These are phyloP conservation scores for Chironomus tentans DNA, from an alignment of 2,888 invertebrate genomes.

Conservation along the genomic window DNA sequence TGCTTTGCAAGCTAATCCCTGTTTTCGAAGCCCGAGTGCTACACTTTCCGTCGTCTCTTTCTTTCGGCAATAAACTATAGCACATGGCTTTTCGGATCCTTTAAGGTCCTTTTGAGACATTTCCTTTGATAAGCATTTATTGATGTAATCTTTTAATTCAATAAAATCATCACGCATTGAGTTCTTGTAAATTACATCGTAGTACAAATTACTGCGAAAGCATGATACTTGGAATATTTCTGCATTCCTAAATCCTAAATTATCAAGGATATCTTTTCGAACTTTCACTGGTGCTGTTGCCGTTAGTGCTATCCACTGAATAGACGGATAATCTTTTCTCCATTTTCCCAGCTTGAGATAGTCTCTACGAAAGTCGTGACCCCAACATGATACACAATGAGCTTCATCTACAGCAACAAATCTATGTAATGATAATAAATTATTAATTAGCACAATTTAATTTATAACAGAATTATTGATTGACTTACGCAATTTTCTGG, in stretches of 20 bases:
- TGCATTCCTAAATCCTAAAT: constrained; percentile 58
- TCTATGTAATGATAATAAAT: neutral
- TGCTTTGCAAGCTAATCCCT: constrained; percentile 66
- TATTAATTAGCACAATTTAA: too few relatives aligned
- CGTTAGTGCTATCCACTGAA: constrained; percentile 87
- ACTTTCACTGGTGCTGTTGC: constrained; percentile 84
- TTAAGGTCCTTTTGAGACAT: neutral
- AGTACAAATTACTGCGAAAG: constrained; percentile 87
- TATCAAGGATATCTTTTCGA: constrained; percentile 68
- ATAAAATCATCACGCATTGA: constrained; percentile 68
- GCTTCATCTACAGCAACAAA: constrained; percentile 96
- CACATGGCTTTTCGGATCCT: constrained; percentile 50
- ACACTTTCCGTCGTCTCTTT: constrained; percentile 82
- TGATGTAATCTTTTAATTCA: constrained; percentile 68
- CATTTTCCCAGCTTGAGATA: constrained; percentile 79
- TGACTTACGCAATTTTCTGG: constrained; percentile 55
- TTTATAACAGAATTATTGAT: too few relatives aligned
- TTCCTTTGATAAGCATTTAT: constrained; percentile 41
- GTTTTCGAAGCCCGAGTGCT: constrained; percentile 61
- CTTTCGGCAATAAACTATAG: constrained; percentile 92
- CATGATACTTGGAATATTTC: constrained; percentile 74
- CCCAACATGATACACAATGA: constrained; percentile 98
- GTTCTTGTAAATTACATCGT: constrained; percentile 88
- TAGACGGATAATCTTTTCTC: constrained; percentile 50
- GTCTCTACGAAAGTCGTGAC: constrained; percentile 94